phyloP scores from a whole-genome alignment of 1,140 invertebrate species.

The Caenorhabditis elegans region DNA sequence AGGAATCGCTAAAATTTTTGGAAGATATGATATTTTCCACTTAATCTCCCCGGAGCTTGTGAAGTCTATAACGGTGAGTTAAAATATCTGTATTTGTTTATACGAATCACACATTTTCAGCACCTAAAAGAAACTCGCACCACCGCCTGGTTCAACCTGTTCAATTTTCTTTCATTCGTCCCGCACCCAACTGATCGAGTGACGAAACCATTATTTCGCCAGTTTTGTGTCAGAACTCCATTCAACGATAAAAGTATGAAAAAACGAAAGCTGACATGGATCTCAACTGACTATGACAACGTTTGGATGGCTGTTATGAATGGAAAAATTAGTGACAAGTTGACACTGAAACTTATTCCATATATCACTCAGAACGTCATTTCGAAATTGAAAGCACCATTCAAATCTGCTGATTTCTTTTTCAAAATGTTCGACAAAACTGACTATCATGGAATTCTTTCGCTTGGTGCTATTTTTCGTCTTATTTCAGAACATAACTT shows the following conservation, averaged over 20 bases:
- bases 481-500: slow-evolving; percentile 88
- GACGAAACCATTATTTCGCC: background rate
- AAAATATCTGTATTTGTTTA: background rate
- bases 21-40: slow-evolving; percentile 18
- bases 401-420: slow-evolving; percentile 42
- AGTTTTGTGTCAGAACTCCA: background rate
- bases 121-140: background rate
- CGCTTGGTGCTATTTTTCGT: slow-evolving; percentile 87
- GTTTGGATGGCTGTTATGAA: slow-evolving; percentile 29
- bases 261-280: background rate
- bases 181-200: background rate
- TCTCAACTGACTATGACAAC: background rate
- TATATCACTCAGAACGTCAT: slow-evolving; percentile 34
- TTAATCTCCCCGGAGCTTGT: background rate
- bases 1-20: background rate
- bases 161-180: background rate
- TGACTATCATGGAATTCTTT: slow-evolving; percentile 72
- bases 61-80: background rate
- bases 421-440: slow-evolving; percentile 72
- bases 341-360: background rate
- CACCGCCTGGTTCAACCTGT: slow-evolving; percentile 4
- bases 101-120: too few species aligned
- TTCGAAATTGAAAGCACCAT: background rate
- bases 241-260: background rate
- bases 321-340: slow-evolving; percentile 1